Percentiles rank a stretch among this genome's conserved stretches.
Conservation (phyloP, 2,797 vertebrate genomes). For the Ctenopoma kingsleyae region DNA sequence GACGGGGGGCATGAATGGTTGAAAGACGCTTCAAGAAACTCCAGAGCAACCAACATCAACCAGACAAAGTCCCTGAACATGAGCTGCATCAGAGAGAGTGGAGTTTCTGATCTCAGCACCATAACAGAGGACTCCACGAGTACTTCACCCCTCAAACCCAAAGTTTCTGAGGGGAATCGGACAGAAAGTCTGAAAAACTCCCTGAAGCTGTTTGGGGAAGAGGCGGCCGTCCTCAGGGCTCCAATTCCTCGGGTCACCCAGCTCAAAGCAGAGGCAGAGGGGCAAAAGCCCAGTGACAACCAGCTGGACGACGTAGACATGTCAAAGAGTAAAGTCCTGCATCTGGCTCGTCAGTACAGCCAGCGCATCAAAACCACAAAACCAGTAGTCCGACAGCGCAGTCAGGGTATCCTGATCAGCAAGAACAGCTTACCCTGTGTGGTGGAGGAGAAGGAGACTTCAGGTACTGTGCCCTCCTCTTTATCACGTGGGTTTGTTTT, state of each 20-base stretch:
- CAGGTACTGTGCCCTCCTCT: constrained; percentile 49
- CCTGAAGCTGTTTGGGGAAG: constrained; percentile 31
- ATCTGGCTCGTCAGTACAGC: constrained; percentile 92
- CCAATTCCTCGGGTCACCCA: constrained; percentile 48
- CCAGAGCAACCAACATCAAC: not conserved
- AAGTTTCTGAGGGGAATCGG: constrained; percentile 6
- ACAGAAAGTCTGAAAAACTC: constrained; percentile 49
- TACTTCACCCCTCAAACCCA: constrained; percentile 58
- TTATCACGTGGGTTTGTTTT: not conserved
- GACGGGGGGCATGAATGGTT: not conserved
- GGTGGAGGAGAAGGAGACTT: constrained; percentile 76
- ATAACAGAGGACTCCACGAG: constrained; percentile 72
- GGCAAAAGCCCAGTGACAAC: not conserved
- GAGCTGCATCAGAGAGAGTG: constrained; percentile 35
- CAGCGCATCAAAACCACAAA: constrained; percentile 87
- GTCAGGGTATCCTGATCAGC: constrained; percentile 33
- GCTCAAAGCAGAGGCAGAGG: constrained; percentile 49
- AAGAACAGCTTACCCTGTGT: constrained; percentile 65
- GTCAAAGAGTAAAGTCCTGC: constrained; percentile 88
- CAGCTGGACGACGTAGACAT: constrained; percentile 67
- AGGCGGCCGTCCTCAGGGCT: constrained; percentile 36
- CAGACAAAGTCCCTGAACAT: constrained; percentile 4
- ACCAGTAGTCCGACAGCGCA: constrained; percentile 34
- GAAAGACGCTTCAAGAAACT: constrained; percentile 23
- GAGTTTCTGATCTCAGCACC: constrained; percentile 75